Conservation (phyloP, 2,113 vertebrate species). For the Gallinago jamesoni region DNA sequence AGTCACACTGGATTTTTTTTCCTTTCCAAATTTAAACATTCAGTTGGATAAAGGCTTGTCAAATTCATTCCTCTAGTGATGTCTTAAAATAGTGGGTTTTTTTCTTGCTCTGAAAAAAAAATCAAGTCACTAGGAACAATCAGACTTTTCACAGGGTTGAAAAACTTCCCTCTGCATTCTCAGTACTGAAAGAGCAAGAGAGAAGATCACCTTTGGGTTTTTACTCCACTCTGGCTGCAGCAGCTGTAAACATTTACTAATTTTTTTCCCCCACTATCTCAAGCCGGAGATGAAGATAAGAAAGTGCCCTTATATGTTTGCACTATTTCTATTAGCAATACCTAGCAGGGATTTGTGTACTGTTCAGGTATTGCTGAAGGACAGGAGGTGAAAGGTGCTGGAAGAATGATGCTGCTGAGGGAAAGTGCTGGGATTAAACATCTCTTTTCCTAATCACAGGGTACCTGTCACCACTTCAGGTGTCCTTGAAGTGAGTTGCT, state of each 20-base stretch:
- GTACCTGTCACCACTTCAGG: not conserved
- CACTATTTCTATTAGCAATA: not conserved
- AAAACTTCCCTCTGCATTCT: not conserved
- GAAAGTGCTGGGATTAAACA: not conserved
- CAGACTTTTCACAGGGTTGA: not conserved
- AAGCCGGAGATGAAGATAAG: not conserved
- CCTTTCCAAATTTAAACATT: slow-evolving; percentile 1
- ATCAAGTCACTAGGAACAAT: not conserved
- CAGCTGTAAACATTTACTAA: not conserved
- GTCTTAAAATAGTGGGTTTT: not conserved
- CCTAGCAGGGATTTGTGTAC: not conserved
- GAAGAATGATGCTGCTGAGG: not conserved
- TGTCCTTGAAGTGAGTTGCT: not conserved
- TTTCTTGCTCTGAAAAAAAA: not conserved
- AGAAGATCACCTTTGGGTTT: not conserved
- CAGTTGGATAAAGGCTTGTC: slow-evolving; percentile 24
- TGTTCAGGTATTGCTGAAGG: not conserved
- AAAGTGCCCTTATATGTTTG: not conserved
- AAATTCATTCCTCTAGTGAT: not conserved
- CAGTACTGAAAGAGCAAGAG: not conserved
- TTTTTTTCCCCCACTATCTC: not conserved
- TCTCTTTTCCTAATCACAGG: not conserved
- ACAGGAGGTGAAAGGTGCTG: not conserved
- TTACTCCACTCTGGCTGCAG: not conserved
- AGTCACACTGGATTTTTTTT: not conserved